Percentiles rank a stretch among this genome's conserved stretches.
phyloP scores from a whole-genome alignment of 1,140 invertebrate genomes.

The Scylla paramamosain region DNA sequence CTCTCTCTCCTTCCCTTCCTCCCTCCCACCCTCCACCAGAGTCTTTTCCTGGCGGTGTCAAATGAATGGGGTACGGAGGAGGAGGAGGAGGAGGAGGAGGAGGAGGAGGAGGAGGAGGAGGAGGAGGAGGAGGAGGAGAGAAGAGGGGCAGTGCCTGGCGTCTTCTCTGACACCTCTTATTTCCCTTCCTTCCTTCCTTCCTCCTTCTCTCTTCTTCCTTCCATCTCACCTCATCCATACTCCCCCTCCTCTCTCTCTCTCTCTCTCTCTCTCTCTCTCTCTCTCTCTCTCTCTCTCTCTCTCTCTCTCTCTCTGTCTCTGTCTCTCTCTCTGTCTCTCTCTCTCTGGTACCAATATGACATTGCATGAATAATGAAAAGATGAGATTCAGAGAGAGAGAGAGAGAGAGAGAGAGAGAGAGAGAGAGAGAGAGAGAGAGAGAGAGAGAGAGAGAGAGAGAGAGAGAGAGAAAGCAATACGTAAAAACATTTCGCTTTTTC shows the following conservation, averaged over 20 bases:
- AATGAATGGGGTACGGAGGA: constrained; percentile 50
- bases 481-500: not conserved
- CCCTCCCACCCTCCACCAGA: constrained; percentile 50
- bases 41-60: constrained; percentile 67
- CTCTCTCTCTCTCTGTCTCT: not conserved
- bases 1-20: not conserved
- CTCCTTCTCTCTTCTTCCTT: constrained; percentile 33
- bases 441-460: constrained; percentile 53
- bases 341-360: too few relatives aligned
- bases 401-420: too few relatives aligned
- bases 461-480: constrained; percentile 16
- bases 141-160: not conserved
- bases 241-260: not conserved
- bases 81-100: not conserved
- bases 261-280: not conserved
- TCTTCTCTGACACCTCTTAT: constrained; percentile 8
- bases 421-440: constrained; percentile 32
- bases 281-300: constrained; percentile 8
- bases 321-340: not conserved
- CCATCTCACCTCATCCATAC: not conserved
- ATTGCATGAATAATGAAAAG: too few relatives aligned
- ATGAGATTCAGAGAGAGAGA: too few relatives aligned
- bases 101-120: not conserved
- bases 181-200: not conserved
- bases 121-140: not conserved